Conservation (phyloP, 2,888 invertebrate genomes). For the Drosophila infuscata region DNA sequence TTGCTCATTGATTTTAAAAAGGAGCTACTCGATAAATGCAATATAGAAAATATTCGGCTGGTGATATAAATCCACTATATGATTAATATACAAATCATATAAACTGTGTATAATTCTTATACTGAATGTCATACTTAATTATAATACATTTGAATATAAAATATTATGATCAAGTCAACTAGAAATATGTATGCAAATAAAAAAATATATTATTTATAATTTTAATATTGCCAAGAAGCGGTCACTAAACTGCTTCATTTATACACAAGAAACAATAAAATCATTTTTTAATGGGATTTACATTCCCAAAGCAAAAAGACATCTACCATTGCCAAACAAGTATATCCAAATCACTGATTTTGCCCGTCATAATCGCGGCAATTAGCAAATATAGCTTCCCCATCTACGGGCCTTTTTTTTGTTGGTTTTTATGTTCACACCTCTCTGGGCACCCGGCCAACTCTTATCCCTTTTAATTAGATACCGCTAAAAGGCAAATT, state of each 20-base stretch:
- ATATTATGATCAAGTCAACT: not conserved
- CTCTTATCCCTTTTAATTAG: constrained; percentile 77
- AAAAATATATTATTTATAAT: not conserved
- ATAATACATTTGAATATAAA: not conserved
- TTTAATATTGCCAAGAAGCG: not conserved
- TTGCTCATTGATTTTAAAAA: not conserved
- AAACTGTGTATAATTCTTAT: not conserved
- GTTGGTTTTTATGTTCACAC: constrained; percentile 60
- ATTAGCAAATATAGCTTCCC: constrained; percentile 69
- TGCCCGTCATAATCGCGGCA: constrained; percentile 64
- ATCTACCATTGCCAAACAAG: not conserved
- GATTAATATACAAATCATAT: not conserved
- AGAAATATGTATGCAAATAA: not conserved
- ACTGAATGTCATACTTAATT: not conserved
- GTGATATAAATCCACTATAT: not conserved
- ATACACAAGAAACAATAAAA: not conserved
- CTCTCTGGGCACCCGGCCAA: constrained; percentile 52
- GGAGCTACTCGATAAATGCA: not conserved
- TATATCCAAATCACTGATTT: constrained; percentile 37
- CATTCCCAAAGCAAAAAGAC: not conserved
- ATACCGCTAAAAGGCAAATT: constrained; percentile 73
- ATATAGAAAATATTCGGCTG: not conserved
- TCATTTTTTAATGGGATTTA: not conserved
- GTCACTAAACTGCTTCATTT: not conserved
- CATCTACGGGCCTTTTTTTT: constrained; percentile 19